Percentiles rank a stretch among this genome's conserved stretches.
Conservation (phyloP, 2,888 invertebrate species). For the Platypus cylindrus region DNA sequence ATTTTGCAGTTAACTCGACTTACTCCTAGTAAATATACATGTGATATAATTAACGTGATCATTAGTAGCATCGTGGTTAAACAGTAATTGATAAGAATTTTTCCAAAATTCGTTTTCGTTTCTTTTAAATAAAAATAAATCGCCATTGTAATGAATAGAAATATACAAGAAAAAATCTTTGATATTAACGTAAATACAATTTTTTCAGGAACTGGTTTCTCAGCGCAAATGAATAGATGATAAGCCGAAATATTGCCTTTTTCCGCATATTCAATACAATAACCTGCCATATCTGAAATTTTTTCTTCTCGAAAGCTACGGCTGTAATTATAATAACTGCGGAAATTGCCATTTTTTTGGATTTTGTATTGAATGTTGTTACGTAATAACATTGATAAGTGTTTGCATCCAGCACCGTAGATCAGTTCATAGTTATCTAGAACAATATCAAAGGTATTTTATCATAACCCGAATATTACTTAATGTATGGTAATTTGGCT, state of each 20-base stretch:
- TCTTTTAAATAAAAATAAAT: constrained; percentile 22
- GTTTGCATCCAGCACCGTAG: constrained; percentile 16
- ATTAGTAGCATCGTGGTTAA: constrained; percentile 17
- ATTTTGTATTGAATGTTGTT: constrained; percentile 15
- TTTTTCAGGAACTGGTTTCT: constrained; percentile 12
- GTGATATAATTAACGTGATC: constrained; percentile 16
- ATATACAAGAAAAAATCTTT: constrained; percentile 20
- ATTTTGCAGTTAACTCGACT: constrained; percentile 16
- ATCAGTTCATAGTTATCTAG: constrained; percentile 19
- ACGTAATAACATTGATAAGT: constrained; percentile 10
- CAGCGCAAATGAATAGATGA: constrained; percentile 16
- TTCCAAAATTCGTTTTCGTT: constrained; percentile 22
- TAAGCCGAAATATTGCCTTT: constrained; percentile 13
- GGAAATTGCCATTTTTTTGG: constrained; percentile 15
- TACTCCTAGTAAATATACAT: constrained; percentile 6
- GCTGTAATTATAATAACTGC: constrained; percentile 9
- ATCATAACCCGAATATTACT: no score
- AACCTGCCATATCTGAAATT: constrained; percentile 11
- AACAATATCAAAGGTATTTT: no score
- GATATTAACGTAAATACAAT: constrained; percentile 20
- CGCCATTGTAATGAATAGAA: constrained; percentile 19
- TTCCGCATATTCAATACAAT: constrained; percentile 20
- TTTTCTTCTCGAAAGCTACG: constrained; percentile 9
- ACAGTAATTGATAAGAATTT: constrained; percentile 25
- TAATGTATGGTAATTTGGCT: no score